A percentile compares a stretch with the other conserved stretches of the same genome.
These are phyloP conservation scores for Donacobius atricapilla DNA, from an alignment of 2,113 vertebrate species.

Conservation along the genomic window DNA sequence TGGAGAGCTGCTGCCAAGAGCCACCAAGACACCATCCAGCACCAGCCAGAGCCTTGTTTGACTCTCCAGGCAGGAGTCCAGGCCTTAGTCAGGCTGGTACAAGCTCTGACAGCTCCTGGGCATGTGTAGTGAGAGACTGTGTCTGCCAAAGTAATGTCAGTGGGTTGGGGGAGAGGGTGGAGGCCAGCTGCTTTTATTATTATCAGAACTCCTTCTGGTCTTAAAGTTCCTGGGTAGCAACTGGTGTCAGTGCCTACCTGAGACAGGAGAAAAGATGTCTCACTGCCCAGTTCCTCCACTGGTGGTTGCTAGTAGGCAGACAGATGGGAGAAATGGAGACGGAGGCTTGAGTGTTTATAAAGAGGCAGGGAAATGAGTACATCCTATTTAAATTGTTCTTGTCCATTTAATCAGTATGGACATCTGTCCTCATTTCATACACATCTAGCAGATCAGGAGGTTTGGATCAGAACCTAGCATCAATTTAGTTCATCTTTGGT, in stretches of 20 bases:
- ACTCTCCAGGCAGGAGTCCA: not conserved
- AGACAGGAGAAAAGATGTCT: not conserved
- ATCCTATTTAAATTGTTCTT: not conserved
- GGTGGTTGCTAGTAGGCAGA: fast-evolving
- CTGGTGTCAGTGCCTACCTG: not conserved
- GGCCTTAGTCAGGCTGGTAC: not conserved
- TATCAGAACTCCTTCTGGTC: not conserved
- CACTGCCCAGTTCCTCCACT: not conserved
- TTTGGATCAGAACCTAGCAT: not conserved
- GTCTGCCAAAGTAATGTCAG: not conserved
- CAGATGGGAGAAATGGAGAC: not conserved
- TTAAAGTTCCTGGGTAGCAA: not conserved
- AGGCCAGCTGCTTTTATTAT: not conserved
- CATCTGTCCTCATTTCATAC: not conserved
- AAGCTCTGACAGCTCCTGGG: not conserved
- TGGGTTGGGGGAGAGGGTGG: not conserved
- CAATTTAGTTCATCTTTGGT: not conserved
- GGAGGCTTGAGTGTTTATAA: not conserved
- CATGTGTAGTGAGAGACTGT: fast-evolving
- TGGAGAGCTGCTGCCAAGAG: not conserved
- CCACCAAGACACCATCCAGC: not conserved
- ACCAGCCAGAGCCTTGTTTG: not conserved
- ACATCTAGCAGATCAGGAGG: not conserved
- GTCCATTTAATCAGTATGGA: not conserved
- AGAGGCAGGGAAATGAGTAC: fast-evolving